These are phyloP conservation scores for Cyphomyrmex costatus DNA, from an alignment of 1,140 invertebrate genomes.

Conservation along the genomic window DNA sequence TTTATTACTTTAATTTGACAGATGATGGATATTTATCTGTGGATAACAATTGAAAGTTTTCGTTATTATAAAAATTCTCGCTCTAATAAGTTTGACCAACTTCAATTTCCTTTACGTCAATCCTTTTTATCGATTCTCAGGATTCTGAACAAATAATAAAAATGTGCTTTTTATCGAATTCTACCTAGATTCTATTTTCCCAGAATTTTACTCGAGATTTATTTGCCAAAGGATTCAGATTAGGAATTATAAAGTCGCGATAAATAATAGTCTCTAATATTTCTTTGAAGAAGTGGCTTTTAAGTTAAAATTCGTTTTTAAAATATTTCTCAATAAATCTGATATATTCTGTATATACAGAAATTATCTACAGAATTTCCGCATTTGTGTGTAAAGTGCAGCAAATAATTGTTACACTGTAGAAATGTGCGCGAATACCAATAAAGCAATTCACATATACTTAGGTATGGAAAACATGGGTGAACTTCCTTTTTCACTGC, in stretches of 20 bases:
- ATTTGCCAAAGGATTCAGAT: not conserved
- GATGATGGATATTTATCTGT: conserved; percentile 15
- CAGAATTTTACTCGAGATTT: not conserved
- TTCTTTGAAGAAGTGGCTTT: not conserved
- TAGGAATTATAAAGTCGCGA: not conserved
- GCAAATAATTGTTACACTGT: not conserved
- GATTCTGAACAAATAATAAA: not conserved
- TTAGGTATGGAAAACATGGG: not conserved
- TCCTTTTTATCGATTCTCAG: not conserved
- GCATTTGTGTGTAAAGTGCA: not conserved
- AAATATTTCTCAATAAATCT: not conserved
- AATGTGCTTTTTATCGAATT: not conserved
- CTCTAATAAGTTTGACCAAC: not conserved
- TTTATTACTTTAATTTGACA: not conserved
- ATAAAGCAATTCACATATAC: not conserved
- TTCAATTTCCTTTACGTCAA: not conserved
- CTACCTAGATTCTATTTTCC: not conserved
- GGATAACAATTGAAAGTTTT: not conserved
- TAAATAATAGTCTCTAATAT: not conserved
- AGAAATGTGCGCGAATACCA: not conserved
- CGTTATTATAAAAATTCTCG: not conserved
- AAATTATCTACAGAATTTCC: not conserved
- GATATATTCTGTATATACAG: not conserved
- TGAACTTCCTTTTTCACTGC: not conserved
- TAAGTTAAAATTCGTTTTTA: not conserved